Evolutionary conservation across 2,888 invertebrate genomes (phyloP), one percentile per base, ranked within the genome.

Genomic region (Elmis aenea): DNA sequence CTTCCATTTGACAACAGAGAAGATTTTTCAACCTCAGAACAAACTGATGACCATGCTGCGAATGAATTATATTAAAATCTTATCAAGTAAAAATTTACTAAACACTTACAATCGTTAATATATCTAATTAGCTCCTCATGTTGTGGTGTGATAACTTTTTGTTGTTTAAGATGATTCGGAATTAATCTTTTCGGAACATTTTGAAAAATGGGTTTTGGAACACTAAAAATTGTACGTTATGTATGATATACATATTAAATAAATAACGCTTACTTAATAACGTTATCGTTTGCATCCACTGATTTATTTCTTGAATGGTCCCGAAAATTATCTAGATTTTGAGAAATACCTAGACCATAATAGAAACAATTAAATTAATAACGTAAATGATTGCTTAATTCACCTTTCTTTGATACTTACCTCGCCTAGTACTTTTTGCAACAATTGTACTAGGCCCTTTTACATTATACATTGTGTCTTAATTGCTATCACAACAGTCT

Each of bases 401-500:
- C n/a, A n/a, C n/a, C n/a, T n/a, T n/a, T n/a, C n/a, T n/a, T n/a
- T 37, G 16, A 20, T 24, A 28, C 24, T 38, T 54, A 63, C 65
- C 64, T 57, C 88, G 84, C 76, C 89, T 75, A 59, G 87, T 75
- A 51, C 88, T 85, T 76, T 89, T 88, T 46, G 88, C 85, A 57
- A 86, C 86, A 66, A 89, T 85, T 74, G 88, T 88, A 70, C 86
- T 89, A 46, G 88, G 87, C 47, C 87, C 86, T 70, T 87, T 88
- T 61, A 89, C 83, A 63, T 88, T 87, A 74, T 89, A 89, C 89
- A 89, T 89, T 18, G n/a, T n/a, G n/a, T n/a, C n/a, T n/a, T n/a
- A n/a, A n/a, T n/a, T n/a, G n/a, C n/a, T n/a, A n/a, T n/a, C n/a
- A n/a, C n/a, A n/a, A n/a, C n/a, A n/a, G n/a, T n/a, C n/a, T n/a